Base-by-base conservation (phyloP, 2,888 invertebrate species). In the Tetragonisca angustula region DNA sequence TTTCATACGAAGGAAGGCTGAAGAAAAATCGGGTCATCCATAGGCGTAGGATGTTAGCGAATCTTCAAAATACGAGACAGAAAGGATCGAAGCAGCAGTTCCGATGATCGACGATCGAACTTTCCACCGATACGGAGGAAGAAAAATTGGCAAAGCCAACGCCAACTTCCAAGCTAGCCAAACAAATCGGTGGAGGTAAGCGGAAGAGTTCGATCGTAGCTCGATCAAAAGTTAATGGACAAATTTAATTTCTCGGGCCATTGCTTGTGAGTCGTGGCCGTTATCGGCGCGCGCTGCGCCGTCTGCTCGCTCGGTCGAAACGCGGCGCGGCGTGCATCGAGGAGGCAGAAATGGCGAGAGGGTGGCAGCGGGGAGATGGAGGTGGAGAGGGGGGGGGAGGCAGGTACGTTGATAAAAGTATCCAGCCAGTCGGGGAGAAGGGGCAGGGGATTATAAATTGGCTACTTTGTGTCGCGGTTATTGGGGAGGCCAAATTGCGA, bases 381-480 rank as follows among this genome's bases (percentile, higher is more conserved):
- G n/a, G n/a, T n/a, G n/a, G n/a, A n/a, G n/a, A n/a, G 27, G 27
- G 27, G 27, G 27, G 2, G 27, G 27, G 27, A 56, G 52, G 11
- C 75, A 81, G 85, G 79, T 83, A 79, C 85, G 77, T 78, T 76
- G 88, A 89, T 89, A 89, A 84, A 89, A 89, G 89, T 89, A 86
- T 84, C 84, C 87, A 81, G 71, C 74, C 73, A 52, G 61, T n/a
- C 72, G 78, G 65, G 43, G 64, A 64, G 83, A 79, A 43, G 81
- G 69, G 88, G 84, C 78, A 89, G 89, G 84, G 88, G 91, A 91
- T 92, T 91, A 91, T 92, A 91, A 91, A 91, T 91, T 90, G 91
- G 90, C 91, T 90, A 89, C 90, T 91, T 91, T 88, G 88, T 88
- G 88, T 89, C 92, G 90, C 88, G 90, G 91, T 92, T 91, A 91